Base-by-base conservation (phyloP, 2,888 invertebrate genomes). In the Nephrocerus scutellatus region DNA sequence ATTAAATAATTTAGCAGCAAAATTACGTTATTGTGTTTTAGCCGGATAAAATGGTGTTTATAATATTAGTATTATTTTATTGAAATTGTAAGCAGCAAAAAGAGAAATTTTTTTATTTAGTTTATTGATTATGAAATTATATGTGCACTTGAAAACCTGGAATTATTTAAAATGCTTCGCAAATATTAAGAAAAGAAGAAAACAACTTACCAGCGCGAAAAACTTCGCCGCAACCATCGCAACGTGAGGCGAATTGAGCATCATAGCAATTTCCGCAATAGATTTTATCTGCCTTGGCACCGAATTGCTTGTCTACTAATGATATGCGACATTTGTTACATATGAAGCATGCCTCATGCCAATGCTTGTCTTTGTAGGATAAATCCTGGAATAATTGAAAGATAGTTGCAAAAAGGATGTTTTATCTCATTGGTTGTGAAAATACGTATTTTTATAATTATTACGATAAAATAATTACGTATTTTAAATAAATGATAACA, bases 351-450 rank as follows among this genome's bases (percentile, higher is more conserved):
- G 91, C 89, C 73, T 98, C 97, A 72, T 98, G 98, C 98, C 98
- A 98, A 73, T 98, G 98, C 76, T 95, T 93, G 73, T 98, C 97
- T 76, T 98, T 98, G 82, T 98, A 98, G 54, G 97, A 97, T 73
- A 98, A 80, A 75, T 98, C 98, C 97, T 98, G 75, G 6, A 73
- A 68, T n/a, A n/a, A n/a, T n/a, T n/a, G n/a, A n/a, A n/a, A n/a
- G n/a, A n/a, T n/a, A n/a, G n/a, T n/a, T n/a, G n/a, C n/a, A n/a
- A n/a, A n/a, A n/a, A n/a, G n/a, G n/a, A n/a, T n/a, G n/a, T n/a
- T n/a, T n/a, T n/a, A n/a, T n/a, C n/a, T n/a, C n/a, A n/a, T n/a
- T n/a, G n/a, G 12, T 2, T 9, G 10, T 9, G 19, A 22, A 6
- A 10, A 22, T 30, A 10, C 6, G 2, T 39, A 12, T 13, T 7